Conservation (phyloP, 2,113 vertebrate species). For the Anolis sagrei region DNA sequence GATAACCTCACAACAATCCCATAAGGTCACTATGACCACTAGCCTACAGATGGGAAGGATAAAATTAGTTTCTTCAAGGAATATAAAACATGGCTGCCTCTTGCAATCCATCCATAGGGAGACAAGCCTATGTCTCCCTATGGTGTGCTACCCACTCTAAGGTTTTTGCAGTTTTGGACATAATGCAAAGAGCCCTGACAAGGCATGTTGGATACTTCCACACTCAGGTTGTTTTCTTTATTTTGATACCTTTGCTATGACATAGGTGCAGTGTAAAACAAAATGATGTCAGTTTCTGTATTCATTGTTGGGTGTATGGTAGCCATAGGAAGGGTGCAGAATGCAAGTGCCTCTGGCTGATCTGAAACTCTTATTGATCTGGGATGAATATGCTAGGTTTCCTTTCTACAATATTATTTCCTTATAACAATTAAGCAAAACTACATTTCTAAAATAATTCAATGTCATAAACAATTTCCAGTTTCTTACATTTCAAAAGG, state of each 20-base stretch:
- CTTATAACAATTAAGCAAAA: not conserved
- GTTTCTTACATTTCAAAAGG: not conserved
- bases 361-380: not conserved
- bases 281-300: not conserved
- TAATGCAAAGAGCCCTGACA: too few species aligned
- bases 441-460: conserved; percentile 3
- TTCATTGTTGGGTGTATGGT: not conserved
- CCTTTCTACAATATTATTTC: not conserved
- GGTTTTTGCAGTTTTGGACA: too few species aligned
- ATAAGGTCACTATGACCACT: not conserved
- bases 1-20: not conserved
- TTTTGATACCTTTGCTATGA: not conserved
- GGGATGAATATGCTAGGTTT: not conserved
- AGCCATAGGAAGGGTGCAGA: not conserved
- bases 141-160: too few species aligned
- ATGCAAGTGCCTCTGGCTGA: not conserved
- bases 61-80: not conserved
- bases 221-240: not conserved
- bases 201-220: not conserved
- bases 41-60: not conserved
- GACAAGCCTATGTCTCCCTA: too few species aligned
- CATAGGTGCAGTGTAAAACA: not conserved
- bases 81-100: not conserved
- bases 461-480: not conserved
- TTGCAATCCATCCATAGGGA: not conserved